These are phyloP conservation scores for Cryptus armator DNA, from an alignment of 2,888 invertebrate genomes.

Conservation along the genomic window DNA sequence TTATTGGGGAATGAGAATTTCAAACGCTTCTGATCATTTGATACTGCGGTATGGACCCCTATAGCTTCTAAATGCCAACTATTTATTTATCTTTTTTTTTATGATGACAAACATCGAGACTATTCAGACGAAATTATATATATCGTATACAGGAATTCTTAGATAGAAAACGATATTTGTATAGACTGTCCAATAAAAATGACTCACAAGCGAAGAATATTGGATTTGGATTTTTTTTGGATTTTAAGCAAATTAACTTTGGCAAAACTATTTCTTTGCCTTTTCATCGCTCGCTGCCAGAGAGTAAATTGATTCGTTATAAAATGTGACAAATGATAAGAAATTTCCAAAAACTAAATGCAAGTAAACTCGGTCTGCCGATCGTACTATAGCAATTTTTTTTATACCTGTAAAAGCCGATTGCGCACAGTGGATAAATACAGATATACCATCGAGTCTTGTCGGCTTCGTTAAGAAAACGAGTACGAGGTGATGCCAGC, in stretches of 20 bases:
- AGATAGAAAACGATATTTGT: no score
- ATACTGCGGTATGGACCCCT: conserved; percentile 7
- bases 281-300: no score
- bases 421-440: not conserved
- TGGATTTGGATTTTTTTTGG: no score
- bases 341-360: not conserved
- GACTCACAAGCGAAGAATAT: no score
- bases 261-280: no score
- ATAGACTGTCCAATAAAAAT: no score
- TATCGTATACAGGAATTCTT: no score
- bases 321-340: not conserved
- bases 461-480: conserved; percentile 55
- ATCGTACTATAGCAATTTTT: not conserved
- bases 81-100: conserved; percentile 11
- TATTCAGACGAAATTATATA: not conserved
- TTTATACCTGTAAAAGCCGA: not conserved
- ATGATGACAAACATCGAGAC: not conserved
- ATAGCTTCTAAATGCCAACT: not conserved
- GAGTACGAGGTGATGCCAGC: conserved; percentile 58
- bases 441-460: conserved; percentile 7
- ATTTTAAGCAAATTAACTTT: no score
- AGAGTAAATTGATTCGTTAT: no score
- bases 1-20: conserved; percentile 63
- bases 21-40: conserved; percentile 33
- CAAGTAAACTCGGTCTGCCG: not conserved